Percentiles rank a stretch among this genome's conserved stretches.
Conservation (phyloP, 2,888 invertebrate genomes). For the Dryobota labecula region DNA sequence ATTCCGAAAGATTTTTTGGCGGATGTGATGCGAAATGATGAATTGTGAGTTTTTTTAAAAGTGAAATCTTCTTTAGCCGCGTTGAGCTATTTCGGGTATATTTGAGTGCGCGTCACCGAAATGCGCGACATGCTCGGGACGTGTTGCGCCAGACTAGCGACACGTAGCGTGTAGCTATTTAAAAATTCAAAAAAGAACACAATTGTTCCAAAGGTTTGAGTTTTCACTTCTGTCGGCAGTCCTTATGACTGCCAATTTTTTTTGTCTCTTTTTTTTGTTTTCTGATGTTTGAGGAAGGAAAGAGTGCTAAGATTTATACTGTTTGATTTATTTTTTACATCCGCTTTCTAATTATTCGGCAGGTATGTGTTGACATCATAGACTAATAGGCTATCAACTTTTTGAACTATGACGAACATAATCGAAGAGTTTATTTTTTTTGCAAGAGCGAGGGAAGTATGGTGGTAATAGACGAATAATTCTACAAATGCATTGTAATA, state of each 20-base stretch:
- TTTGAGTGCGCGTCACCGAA: no score
- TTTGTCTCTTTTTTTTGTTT: constrained; percentile 7
- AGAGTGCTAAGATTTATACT: neutral
- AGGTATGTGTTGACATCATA: constrained; percentile 13
- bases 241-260: no score
- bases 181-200: no score
- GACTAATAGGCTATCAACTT: neutral
- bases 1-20: constrained; percentile 42
- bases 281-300: neutral
- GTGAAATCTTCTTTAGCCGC: no score
- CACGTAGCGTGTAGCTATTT: no score
- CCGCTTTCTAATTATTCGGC: constrained; percentile 9
- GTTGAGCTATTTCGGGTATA: no score
- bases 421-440: neutral
- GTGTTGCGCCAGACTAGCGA: no score
- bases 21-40: constrained; percentile 18
- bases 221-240: no score
- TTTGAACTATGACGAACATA: constrained; percentile 9
- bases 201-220: no score
- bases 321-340: constrained; percentile 15
- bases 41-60: neutral
- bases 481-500: neutral
- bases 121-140: no score
- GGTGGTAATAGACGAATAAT: neutral
- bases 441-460: no score